Percentiles rank a stretch among this genome's conserved stretches.
These are phyloP conservation scores for Sardina pilchardus DNA, from an alignment of 2,113 vertebrate genomes.

Conservation along the genomic window DNA sequence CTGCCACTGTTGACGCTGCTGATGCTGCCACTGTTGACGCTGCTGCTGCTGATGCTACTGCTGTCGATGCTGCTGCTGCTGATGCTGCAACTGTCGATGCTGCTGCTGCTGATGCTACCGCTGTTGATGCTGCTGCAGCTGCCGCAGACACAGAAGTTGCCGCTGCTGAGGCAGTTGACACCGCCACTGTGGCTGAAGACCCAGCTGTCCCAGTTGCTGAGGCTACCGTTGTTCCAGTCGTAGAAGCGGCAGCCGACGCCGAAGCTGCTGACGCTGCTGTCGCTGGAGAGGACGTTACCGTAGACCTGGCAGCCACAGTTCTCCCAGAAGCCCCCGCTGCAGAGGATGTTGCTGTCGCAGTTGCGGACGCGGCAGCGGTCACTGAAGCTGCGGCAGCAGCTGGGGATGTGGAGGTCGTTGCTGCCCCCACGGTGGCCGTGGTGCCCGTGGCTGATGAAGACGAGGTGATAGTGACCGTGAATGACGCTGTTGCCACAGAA, in stretches of 20 bases:
- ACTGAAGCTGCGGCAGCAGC: slow-evolving; percentile 56
- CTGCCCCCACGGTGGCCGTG: slow-evolving; percentile 66
- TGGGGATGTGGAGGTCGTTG: slow-evolving; percentile 55
- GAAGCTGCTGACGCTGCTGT: slow-evolving; percentile 60
- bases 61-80: slow-evolving; percentile 62
- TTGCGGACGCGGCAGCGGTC: slow-evolving; percentile 54
- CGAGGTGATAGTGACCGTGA: slow-evolving; percentile 65
- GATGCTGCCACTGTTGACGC: slow-evolving; percentile 56
- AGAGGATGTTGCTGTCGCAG: slow-evolving; percentile 63
- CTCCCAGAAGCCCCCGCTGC: slow-evolving; percentile 47
- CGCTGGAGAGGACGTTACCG: slow-evolving; percentile 54
- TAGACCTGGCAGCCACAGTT: slow-evolving; percentile 27
- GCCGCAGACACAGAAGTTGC: slow-evolving; percentile 50
- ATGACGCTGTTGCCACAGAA: slow-evolving; percentile 61
- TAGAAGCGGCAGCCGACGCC: slow-evolving; percentile 35
- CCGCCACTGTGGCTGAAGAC: slow-evolving; percentile 67
- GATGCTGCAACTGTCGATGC: slow-evolving; percentile 41
- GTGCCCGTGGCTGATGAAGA: slow-evolving; percentile 64
- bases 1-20: slow-evolving; percentile 65
- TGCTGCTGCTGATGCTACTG: slow-evolving; percentile 64
- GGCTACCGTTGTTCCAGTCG: not conserved
- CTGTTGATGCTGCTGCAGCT: slow-evolving; percentile 47
- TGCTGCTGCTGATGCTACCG: slow-evolving; percentile 63
- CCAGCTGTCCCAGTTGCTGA: slow-evolving; percentile 35
- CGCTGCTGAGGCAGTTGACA: slow-evolving; percentile 49